A percentile compares a stretch with the other conserved stretches of the same genome.
Conservation (phyloP, 1,140 invertebrate genomes). For the Nasonia vitripennis region DNA sequence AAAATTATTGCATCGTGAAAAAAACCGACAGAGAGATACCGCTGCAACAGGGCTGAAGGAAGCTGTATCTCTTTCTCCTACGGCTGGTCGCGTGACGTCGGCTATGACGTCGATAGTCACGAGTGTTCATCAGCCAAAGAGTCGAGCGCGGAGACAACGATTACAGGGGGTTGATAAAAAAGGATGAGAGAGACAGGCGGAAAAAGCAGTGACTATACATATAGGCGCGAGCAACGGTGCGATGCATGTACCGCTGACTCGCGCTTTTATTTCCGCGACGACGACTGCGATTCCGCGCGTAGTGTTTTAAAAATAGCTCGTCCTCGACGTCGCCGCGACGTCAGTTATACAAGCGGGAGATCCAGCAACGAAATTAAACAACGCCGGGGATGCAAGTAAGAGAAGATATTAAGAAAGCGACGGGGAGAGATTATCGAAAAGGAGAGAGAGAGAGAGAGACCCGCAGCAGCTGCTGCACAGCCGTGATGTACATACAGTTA, state of each 20-base stretch:
- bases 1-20: background rate
- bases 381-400: background rate
- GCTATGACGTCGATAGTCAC: background rate
- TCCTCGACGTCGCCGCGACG: background rate
- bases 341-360: background rate
- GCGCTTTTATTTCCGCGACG: background rate
- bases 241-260: background rate
- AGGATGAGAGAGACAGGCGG: background rate
- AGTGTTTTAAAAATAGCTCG: background rate
- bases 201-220: background rate
- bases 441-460: background rate
- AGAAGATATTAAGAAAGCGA: background rate
- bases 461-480: background rate
- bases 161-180: conserved; percentile 3
- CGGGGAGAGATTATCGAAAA: background rate
- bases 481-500: background rate
- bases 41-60: background rate
- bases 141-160: background rate
- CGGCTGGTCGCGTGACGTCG: background rate
- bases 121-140: background rate
- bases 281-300: background rate
- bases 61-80: background rate
- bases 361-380: background rate
- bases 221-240: background rate
- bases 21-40: background rate